These are phyloP conservation scores for Drosophila sp. DNA, from an alignment of 1,140 invertebrate genomes.

Conservation along the genomic window DNA sequence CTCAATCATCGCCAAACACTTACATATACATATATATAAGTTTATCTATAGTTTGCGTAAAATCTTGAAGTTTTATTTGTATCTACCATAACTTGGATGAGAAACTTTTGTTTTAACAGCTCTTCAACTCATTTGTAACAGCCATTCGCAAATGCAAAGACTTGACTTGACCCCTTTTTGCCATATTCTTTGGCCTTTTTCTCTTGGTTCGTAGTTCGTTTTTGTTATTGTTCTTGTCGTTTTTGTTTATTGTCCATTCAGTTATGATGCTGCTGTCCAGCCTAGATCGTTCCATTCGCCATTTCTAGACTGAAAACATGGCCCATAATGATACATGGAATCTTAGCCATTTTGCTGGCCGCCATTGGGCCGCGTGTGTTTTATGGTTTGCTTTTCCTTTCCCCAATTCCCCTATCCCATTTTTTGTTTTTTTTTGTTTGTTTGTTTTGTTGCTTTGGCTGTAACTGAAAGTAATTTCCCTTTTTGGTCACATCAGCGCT, in stretches of 20 bases:
- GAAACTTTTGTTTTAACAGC: constrained; percentile 16
- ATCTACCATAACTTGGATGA: not conserved
- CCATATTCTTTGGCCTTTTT: not conserved
- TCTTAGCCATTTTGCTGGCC: constrained; percentile 56
- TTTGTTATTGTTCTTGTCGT: constrained; percentile 13
- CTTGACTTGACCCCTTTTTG: constrained; percentile 16
- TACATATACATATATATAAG: not conserved
- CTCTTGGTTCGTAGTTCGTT: not conserved
- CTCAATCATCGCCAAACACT: not conserved
- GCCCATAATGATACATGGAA: constrained; percentile 73
- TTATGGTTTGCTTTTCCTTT: constrained; percentile 55
- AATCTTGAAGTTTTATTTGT: constrained; percentile 8
- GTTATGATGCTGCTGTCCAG: constrained; percentile 5
- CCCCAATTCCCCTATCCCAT: not conserved
- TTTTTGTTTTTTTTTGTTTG: not conserved
- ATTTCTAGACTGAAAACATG: constrained; percentile 15
- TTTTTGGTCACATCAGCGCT: constrained; percentile 66
- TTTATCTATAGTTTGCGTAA: constrained; percentile 1
- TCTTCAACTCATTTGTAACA: constrained; percentile 22
- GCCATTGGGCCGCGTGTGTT: constrained; percentile 73
- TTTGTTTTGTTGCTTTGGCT: constrained; percentile 48
- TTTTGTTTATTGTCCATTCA: constrained; percentile 10
- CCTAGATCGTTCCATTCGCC: not conserved
- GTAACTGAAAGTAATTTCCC: constrained; percentile 14
- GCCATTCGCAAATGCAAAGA: constrained; percentile 14